Evolutionary conservation across 2,113 vertebrate genomes (phyloP).

Genomic region (Pedionomus torquatus): DNA sequence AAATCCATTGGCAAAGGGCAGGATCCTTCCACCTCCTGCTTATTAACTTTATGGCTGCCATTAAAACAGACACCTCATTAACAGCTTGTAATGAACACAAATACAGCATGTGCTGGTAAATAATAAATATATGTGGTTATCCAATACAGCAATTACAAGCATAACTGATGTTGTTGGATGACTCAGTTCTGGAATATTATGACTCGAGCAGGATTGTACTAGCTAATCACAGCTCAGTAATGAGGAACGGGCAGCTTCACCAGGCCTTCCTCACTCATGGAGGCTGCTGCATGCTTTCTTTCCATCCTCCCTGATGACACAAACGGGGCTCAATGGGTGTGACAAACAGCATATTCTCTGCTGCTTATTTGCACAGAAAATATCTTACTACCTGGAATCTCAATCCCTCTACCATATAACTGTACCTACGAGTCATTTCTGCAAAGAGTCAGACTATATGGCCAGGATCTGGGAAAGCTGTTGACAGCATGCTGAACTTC

Average conservation of each 20-base stretch:
- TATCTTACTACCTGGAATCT: neutral
- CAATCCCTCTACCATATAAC: neutral
- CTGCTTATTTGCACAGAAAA: neutral
- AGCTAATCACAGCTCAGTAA: neutral
- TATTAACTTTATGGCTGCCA: neutral
- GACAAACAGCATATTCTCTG: neutral
- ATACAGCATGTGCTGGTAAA: conserved; percentile 52
- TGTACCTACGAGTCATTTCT: neutral
- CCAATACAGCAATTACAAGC: conserved; percentile 29
- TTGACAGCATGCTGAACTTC: neutral
- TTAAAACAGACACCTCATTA: conserved; percentile 53
- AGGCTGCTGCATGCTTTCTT: neutral
- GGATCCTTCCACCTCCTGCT: neutral
- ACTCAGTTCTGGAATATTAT: conserved; percentile 19
- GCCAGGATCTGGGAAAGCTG: neutral
- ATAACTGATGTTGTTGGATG: neutral
- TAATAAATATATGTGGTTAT: conserved; percentile 57
- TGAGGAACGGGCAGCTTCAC: neutral
- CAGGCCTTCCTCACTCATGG: neutral
- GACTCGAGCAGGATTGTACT: neutral
- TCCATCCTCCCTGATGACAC: neutral
- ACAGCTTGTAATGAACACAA: conserved; percentile 54
- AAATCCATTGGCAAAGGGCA: neutral
- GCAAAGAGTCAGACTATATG: neutral
- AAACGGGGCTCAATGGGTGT: neutral